Conservation (phyloP, 2,113 vertebrate species). For the Brachionichthys hirsutus region DNA sequence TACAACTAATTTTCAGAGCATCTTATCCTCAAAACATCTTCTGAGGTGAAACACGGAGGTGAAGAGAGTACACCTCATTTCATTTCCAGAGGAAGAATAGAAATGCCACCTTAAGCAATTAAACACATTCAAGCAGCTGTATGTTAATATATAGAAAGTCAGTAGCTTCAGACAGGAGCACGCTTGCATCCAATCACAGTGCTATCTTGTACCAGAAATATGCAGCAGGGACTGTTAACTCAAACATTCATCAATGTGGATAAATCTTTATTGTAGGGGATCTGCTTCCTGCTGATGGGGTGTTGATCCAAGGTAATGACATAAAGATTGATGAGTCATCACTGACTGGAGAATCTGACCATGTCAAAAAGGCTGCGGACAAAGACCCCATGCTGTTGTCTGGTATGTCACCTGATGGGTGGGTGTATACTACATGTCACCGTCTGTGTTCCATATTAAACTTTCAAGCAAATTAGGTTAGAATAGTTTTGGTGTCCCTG, state of each 20-base stretch:
- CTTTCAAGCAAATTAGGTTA: not conserved
- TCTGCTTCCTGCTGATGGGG: conserved; percentile 92
- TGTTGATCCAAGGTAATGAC: conserved; percentile 97
- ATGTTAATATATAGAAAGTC: conserved; percentile 14
- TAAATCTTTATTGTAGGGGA: conserved; percentile 79
- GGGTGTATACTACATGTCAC: too few species aligned
- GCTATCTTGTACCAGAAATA: not conserved
- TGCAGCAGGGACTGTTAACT: not conserved
- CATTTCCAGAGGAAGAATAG: conserved; percentile 42
- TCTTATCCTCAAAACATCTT: too few species aligned
- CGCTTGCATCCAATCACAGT: not conserved
- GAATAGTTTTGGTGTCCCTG: not conserved
- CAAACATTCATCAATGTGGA: not conserved
- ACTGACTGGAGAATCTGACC: conserved; percentile 96
- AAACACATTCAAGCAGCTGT: conserved; percentile 32
- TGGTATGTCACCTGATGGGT: conserved; percentile 75
- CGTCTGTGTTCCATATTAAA: too few species aligned
- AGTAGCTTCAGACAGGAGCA: conserved; percentile 23
- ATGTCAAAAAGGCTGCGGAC: conserved; percentile 92
- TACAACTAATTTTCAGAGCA: too few species aligned
- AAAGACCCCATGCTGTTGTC: conserved; percentile 98
- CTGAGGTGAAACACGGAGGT: too few species aligned
- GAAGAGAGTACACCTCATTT: conserved; percentile 8
- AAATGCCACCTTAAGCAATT: conserved; percentile 29
- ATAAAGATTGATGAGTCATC: conserved; percentile 98